These are phyloP conservation scores for Hystrix brachyura DNA, from an alignment of 2,113 vertebrate genomes.

Conservation along the genomic window DNA sequence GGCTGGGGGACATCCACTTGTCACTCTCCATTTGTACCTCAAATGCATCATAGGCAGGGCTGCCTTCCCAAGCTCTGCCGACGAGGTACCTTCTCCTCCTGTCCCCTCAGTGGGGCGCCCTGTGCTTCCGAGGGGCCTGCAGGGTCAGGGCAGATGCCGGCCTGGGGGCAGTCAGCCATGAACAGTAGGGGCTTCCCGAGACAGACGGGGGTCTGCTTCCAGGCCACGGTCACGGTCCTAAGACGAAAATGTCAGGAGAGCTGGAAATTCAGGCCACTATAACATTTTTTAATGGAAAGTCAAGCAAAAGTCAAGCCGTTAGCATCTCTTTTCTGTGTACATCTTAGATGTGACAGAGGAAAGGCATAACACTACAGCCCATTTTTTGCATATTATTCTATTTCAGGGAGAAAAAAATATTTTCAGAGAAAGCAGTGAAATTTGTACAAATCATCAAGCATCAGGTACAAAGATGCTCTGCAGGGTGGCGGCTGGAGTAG, in stretches of 20 bases:
- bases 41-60: too few relatives aligned
- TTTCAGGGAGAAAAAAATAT: not conserved
- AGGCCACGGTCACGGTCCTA: not conserved
- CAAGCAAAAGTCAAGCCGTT: not conserved
- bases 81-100: accelerated
- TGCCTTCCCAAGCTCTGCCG: not conserved
- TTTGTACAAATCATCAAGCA: accelerated
- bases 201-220: too few relatives aligned
- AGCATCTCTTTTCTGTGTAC: not conserved
- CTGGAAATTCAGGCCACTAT: accelerated
- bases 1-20: not conserved
- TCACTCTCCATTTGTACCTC: not conserved
- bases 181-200: not conserved
- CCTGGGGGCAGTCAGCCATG: not conserved
- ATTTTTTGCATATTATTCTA: not conserved
- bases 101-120: accelerated
- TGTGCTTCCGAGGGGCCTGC: accelerated
- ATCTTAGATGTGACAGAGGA: accelerated
- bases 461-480: accelerated
- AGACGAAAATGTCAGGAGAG: not conserved
- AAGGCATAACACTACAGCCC: accelerated
- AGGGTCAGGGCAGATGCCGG: not conserved
- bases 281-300: constrained; percentile 32
- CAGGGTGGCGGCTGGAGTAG: accelerated
- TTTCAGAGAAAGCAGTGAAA: not conserved